Percentiles rank a stretch among this genome's conserved stretches.
phyloP scores from a whole-genome alignment of 2,797 vertebrate species.

The Lepus oiostolus region DNA sequence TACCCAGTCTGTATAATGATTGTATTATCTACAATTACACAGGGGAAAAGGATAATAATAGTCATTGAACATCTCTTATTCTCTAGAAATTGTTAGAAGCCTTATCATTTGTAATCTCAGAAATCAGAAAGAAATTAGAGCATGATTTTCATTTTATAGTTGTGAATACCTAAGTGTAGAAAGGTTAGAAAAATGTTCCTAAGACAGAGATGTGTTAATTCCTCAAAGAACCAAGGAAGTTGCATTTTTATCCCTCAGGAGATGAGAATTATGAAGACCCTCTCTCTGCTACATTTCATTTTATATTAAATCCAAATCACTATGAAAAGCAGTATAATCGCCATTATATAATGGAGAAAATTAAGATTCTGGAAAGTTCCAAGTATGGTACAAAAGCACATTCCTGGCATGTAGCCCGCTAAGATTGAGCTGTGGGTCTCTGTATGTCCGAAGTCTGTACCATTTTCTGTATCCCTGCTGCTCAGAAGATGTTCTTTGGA shows the following conservation, averaged over 20 bases:
- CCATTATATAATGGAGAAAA: background rate
- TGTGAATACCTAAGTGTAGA: background rate
- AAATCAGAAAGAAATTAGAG: background rate
- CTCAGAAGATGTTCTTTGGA: background rate
- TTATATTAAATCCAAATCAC: background rate
- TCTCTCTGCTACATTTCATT: background rate
- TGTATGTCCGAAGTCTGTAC: background rate
- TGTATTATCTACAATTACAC: background rate
- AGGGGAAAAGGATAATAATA: background rate
- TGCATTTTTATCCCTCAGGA: background rate
- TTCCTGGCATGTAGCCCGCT: background rate
- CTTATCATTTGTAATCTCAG: background rate
- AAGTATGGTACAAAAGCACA: background rate
- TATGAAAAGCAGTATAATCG: background rate
- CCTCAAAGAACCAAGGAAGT: background rate
- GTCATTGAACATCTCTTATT: background rate
- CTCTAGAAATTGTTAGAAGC: background rate
- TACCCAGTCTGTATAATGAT: too few species aligned
- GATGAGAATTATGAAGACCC: background rate
- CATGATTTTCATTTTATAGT: slow-evolving; percentile 8
- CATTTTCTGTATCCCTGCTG: too few species aligned
- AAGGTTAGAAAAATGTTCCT: background rate
- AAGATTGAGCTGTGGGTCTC: background rate
- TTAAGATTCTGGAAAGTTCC: background rate
- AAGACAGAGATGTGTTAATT: slow-evolving; percentile 7